Conservation (phyloP, 2,888 invertebrate species). For the Mycalesis mineus region DNA sequence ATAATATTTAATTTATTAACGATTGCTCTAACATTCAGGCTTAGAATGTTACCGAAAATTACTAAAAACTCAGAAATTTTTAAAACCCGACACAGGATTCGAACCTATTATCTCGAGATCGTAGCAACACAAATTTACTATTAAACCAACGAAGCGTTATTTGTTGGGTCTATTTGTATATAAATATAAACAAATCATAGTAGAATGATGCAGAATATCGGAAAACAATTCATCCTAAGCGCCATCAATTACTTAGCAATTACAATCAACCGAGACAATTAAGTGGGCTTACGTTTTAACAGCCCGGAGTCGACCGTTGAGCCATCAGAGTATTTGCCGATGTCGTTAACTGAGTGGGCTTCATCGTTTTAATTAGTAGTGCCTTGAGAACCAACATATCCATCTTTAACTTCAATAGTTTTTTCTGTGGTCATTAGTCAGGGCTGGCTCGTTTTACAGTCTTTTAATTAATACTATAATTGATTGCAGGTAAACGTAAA, state of each 20-base stretch:
- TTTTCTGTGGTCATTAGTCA: background rate
- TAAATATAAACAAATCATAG: background rate
- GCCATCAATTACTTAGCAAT: conserved; percentile 10
- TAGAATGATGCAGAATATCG: background rate
- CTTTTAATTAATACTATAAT: no score
- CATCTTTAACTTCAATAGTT: background rate
- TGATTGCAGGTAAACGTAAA: no score
- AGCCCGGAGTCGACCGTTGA: background rate
- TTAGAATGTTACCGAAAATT: no score
- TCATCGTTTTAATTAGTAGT: background rate
- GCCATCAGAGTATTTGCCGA: background rate
- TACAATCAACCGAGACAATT: conserved; percentile 16
- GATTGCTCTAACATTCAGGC: no score
- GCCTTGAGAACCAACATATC: background rate
- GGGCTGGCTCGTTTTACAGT: no score
- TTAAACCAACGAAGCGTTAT: no score
- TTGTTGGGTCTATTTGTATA: no score
- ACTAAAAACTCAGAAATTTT: no score
- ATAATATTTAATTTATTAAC: no score
- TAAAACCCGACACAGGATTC: no score
- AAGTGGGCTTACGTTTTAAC: conserved; percentile 15
- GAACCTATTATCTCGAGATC: no score
- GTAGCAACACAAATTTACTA: no score
- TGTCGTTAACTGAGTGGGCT: background rate
- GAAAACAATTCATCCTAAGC: conserved; percentile 14